Conservation (phyloP, 2,888 invertebrate species). For the Caenorhabditis sp. region DNA sequence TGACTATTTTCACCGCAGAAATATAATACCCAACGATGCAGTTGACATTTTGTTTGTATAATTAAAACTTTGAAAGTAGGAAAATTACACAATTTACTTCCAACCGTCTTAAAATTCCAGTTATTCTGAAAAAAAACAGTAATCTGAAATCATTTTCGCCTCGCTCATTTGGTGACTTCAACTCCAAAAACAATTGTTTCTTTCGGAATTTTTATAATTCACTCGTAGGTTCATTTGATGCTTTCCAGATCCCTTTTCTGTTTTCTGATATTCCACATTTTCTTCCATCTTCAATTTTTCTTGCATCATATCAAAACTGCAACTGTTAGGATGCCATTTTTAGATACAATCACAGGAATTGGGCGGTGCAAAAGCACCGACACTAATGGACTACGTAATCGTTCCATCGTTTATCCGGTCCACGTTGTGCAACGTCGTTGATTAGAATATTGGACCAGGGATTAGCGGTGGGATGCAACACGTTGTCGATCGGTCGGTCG, state of each 20-base stretch:
- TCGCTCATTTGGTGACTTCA: neutral
- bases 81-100: too few species aligned
- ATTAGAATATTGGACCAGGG: constrained; percentile 26
- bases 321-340: constrained; percentile 29
- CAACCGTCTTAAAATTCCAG: too few species aligned
- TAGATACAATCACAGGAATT: constrained; percentile 28
- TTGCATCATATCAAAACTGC: neutral
- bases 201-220: neutral
- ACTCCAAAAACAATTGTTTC: neutral
- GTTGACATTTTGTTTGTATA: too few species aligned
- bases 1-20: too few species aligned
- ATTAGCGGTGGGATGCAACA: constrained; percentile 47
- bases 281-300: neutral
- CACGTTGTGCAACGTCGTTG: constrained; percentile 49
- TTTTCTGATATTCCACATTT: neutral
- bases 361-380: constrained; percentile 49
- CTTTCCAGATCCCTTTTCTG: constrained; percentile 1
- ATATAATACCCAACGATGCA: too few species aligned
- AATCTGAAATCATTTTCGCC: too few species aligned
- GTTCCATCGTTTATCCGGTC: constrained; percentile 30
- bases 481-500: constrained; percentile 39
- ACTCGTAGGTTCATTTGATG: neutral
- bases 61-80: too few species aligned
- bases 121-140: too few species aligned
- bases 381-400: constrained; percentile 52